Percentiles rank a stretch among this genome's conserved stretches.
These are phyloP conservation scores for Micropoecilia bifurca DNA, from an alignment of 2,797 vertebrate species.

Conservation along the genomic window DNA sequence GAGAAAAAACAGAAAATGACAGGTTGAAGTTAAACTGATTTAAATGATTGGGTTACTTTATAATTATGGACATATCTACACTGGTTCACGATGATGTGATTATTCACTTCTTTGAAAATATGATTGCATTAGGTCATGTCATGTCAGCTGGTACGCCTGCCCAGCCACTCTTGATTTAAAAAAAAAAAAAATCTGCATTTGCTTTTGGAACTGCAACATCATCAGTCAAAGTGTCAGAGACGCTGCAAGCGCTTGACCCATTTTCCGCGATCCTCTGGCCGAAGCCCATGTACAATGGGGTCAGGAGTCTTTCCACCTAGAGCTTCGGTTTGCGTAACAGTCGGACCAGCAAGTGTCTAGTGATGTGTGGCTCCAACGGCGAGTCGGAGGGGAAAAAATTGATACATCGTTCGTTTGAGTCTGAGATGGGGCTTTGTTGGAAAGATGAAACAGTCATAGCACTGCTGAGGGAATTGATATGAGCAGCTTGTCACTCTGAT, in stretches of 20 bases:
- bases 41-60: neutral
- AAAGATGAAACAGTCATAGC: constrained; percentile 43
- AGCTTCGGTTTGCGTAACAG: constrained; percentile 47
- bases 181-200: neutral
- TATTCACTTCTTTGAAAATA: neutral
- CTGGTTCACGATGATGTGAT: constrained; percentile 6
- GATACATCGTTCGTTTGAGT: constrained; percentile 39
- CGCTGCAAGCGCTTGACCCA: constrained; percentile 59
- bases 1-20: constrained; percentile 4
- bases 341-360: constrained; percentile 27
- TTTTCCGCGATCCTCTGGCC: constrained; percentile 57
- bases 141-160: neutral
- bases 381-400: constrained; percentile 19
- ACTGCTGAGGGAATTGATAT: constrained; percentile 39
- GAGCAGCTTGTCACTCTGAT: constrained; percentile 58
- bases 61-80: constrained; percentile 11
- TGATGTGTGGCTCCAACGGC: constrained; percentile 25
- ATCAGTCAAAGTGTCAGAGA: constrained; percentile 50
- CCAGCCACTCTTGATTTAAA: neutral
- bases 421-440: constrained; percentile 18
- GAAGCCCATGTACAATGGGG: constrained; percentile 57
- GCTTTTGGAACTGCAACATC: constrained; percentile 17
- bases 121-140: neutral
- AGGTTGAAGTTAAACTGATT: neutral
- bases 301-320: constrained; percentile 64